Evolutionary conservation across 2,113 vertebrate species (phyloP), one percentile per base, ranked within the genome.

Genomic region (Hippoglossus stenolepis): DNA sequence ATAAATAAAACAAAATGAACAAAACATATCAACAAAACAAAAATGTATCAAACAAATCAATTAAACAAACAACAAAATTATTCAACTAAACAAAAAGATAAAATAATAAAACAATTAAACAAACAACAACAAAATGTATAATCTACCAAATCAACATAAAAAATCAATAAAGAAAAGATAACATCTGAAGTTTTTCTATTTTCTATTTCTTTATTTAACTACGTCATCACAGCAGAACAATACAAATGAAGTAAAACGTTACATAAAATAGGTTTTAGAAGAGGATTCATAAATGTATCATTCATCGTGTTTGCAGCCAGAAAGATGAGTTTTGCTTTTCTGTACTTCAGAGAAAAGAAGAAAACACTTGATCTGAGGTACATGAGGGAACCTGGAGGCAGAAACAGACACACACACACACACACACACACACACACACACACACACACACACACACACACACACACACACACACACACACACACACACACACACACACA

Each of bases 201-300:
- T 20, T 24, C 20, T 38, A 24, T 38, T 43, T 53, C 18, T 73
- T 83, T 59, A 56, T 79, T 79, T 23, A 63, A 54, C 31, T 53
- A 54, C 15, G 20, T 68, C n/a, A 80, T 45, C 23, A 49, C 17
- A 58, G 45, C 35, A 63, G n/a, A 26, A 77, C 8, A 11, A 2
- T 70, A 26, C 10, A 62, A 69, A 77, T 53, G 21, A 4, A 70
- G 47, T 9, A 61, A 40, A 31, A 53, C 6, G 14, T 54, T 20
- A 59, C 57, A 59, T 6, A 45, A 15, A 75, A 54, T 20, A 23
- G 21, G 11, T 58, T 26, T 12, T 1, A 26, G 66, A 28, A 58
- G 31, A 65, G 5, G 14, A 35, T 58, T 45, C 5, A 21, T 63
- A 14, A 40, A 61, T 12, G 9, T 58, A 26, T 7, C 64, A n/a